Base-by-base conservation (phyloP, 2,113 vertebrate genomes). In the Pelodiscus sinensis region DNA sequence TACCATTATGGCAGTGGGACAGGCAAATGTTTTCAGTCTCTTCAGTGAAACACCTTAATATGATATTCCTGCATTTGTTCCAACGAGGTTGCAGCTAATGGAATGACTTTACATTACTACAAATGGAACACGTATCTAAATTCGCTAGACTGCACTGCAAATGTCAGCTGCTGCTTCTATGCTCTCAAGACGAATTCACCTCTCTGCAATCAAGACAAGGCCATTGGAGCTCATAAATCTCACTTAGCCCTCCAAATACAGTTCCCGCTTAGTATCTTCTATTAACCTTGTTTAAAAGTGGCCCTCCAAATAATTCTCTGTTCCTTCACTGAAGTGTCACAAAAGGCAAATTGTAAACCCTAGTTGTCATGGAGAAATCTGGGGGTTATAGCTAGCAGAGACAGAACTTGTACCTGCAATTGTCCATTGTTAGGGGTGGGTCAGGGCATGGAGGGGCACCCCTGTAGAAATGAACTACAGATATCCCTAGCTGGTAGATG, bases 161-260 rank as follows among this genome's bases (percentile, higher is more conserved):
- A 50, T 77, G 3, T 25, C 38, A 77, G 73, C 35, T 22, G 24
- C 38, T 77, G 9, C 6, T 89, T 57, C 62, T 80, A 25, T 38
- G 44, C 35, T 79, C n/a, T 84, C 50, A 10, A 73, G 50, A 80
- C 86, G 65, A 54, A 87, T 86, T 68, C 81, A 54, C 31, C 16
- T 80, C 18, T 35, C n/a, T 21, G 65, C 65, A 13, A 73, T 51
- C 90, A 79, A 81, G 90, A 87, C 0, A 3, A 87, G 85, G 50
- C 14, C 62, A 79, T 44, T 1, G 4, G 6, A 29, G n/a, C n/a
- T 44, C 85, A 92, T 90, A 21, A 57, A 79, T 85, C 25, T 87
- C 5, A 85, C 84, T 91, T n/a, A 58, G 92, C 80, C 80, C 35
- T 22, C 35, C 22, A 75, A 91, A 86, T 93, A 82, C 11, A 83